These are phyloP conservation scores for Macrobrachium nipponense DNA, from an alignment of 1,140 invertebrate genomes.

Conservation along the genomic window DNA sequence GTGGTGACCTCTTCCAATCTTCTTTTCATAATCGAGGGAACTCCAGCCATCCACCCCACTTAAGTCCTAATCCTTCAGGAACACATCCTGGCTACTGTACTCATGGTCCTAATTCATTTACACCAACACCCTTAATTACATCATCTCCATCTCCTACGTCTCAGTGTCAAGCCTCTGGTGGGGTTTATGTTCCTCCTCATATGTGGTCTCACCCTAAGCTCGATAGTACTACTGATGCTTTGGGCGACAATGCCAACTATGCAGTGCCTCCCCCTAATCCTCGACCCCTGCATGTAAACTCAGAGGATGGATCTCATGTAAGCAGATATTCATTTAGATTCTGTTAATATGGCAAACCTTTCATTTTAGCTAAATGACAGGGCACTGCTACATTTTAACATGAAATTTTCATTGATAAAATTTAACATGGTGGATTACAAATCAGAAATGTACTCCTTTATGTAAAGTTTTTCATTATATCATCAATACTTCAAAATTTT, in stretches of 20 bases:
- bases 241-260: conserved; percentile 44
- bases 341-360: background rate
- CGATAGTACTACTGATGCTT: background rate
- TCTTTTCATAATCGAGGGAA: conserved; percentile 45
- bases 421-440: too few relatives aligned
- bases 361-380: background rate
- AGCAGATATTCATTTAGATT: conserved; percentile 15
- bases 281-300: conserved; percentile 34
- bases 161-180: conserved; percentile 10
- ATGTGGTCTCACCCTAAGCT: conserved; percentile 15
- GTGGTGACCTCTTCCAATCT: conserved; percentile 50
- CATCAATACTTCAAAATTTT: too few relatives aligned
- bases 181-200: conserved; percentile 2
- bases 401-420: too few relatives aligned
- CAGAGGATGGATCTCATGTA: conserved; percentile 40
- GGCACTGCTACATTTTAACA: too few relatives aligned
- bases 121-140: background rate
- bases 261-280: conserved; percentile 52
- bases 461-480: too few relatives aligned
- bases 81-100: background rate
- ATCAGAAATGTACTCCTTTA: too few relatives aligned
- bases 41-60: conserved; percentile 11
- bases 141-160: conserved; percentile 39
- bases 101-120: conserved; percentile 2
- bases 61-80: background rate